Conservation (phyloP, 2,113 vertebrate genomes). For the Larimichthys polyactis region DNA sequence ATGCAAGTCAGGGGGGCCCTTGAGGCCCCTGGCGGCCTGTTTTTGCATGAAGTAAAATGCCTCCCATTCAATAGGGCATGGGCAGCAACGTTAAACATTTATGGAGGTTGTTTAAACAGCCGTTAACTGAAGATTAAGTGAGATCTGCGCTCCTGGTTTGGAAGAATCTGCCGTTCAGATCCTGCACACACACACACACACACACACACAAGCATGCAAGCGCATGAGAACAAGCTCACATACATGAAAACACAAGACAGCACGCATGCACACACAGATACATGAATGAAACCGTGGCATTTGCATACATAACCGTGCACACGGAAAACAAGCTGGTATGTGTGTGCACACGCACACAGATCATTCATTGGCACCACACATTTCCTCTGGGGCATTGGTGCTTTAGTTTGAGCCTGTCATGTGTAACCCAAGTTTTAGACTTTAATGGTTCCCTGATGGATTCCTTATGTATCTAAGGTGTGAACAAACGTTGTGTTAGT, state of each 20-base stretch:
- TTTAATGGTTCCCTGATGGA: not conserved
- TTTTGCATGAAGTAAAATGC: constrained; percentile 80
- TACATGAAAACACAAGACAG: not conserved
- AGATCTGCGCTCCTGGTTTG: constrained; percentile 68
- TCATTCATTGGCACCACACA: constrained; percentile 15
- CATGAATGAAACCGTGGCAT: constrained; percentile 12
- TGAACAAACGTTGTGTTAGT: not conserved
- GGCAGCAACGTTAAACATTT: constrained; percentile 74
- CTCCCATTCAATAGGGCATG: constrained; percentile 75
- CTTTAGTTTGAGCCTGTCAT: constrained; percentile 18
- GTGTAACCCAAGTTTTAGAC: not conserved
- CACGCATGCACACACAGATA: not conserved
- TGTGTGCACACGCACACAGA: not conserved
- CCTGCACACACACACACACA: constrained; percentile 4
- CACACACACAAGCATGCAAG: constrained; percentile 21
- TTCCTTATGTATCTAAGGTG: constrained; percentile 3
- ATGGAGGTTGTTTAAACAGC: constrained; percentile 84
- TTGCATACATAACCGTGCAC: constrained; percentile 6
- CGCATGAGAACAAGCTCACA: not conserved
- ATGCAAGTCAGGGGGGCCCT: constrained; percentile 64
- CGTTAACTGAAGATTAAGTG: constrained; percentile 81
- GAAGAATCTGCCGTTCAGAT: constrained; percentile 65
- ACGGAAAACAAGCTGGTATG: not conserved
- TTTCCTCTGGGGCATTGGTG: constrained; percentile 3
- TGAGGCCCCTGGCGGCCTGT: constrained; percentile 71